A percentile compares a stretch with the other conserved stretches of the same genome.
phyloP scores from a whole-genome alignment of 64 coral and sea anemone species.

The Porites lutea region DNA sequence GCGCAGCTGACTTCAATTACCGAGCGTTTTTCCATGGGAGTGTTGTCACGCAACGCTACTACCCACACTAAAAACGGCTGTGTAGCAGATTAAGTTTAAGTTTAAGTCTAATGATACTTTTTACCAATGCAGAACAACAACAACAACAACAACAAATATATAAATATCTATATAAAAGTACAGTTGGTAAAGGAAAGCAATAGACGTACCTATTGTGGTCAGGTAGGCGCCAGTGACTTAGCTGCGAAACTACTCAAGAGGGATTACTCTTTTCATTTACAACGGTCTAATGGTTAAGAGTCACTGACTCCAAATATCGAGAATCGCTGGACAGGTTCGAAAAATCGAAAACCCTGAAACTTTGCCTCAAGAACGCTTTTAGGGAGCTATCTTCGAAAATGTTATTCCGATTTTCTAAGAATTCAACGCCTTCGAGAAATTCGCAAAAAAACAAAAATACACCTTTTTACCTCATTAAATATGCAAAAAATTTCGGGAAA shows the following conservation, averaged over 20 bases:
- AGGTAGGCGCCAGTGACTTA: not conserved
- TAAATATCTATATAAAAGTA: no score
- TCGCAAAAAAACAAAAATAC: no score
- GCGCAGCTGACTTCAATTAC: not conserved
- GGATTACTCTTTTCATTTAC: slow-evolving; percentile 53
- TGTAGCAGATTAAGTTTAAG: no score
- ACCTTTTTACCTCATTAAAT: slow-evolving; percentile 6
- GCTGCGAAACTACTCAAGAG: not conserved
- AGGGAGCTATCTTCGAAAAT: not conserved
- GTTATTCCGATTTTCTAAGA: not conserved
- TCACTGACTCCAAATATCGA: not conserved
- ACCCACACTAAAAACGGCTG: no score
- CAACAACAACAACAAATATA: no score
- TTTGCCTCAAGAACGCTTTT: no score
- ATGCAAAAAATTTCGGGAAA: not conserved
- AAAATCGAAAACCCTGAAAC: no score
- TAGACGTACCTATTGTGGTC: not conserved
- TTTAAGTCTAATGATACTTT: no score
- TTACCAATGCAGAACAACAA: no score
- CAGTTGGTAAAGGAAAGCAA: no score
- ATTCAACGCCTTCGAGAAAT: not conserved
- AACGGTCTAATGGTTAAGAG: slow-evolving; percentile 38
- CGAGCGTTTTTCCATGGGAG: not conserved
- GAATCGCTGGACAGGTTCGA: no score
- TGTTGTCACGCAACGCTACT: no score